A percentile compares a stretch with the other conserved stretches of the same genome.
Evolutionary conservation across 1,140 invertebrate genomes (phyloP).

Genomic region (Anastrepha ludens): DNA sequence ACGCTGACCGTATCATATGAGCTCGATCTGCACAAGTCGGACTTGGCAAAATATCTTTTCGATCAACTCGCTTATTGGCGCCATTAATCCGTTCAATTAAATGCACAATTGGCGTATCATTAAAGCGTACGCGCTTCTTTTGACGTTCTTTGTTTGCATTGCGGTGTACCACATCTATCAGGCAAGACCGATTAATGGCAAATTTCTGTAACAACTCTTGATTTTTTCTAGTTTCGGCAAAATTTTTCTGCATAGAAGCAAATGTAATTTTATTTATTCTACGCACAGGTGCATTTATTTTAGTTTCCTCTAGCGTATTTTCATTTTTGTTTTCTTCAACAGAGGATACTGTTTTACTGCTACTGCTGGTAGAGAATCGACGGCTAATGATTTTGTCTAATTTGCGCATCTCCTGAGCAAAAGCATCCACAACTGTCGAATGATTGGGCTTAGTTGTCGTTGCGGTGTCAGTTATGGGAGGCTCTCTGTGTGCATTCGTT

Average conservation of each 20-base stretch:
- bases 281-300: conserved; percentile 59
- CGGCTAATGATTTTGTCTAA: conserved; percentile 42
- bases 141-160: neutral
- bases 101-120: conserved; percentile 50
- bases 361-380: neutral
- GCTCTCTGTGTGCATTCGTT: conserved; percentile 15
- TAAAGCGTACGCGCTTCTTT: conserved; percentile 56
- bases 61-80: conserved; percentile 31
- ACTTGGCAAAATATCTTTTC: conserved; percentile 52
- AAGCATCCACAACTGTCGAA: conserved; percentile 57
- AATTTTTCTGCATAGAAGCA: conserved; percentile 64
- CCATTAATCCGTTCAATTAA: conserved; percentile 53
- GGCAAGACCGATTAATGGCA: neutral
- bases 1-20: neutral
- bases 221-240: conserved; percentile 50
- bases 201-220: conserved; percentile 46
- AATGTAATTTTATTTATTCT: conserved; percentile 66
- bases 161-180: neutral
- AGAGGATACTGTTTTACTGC: neutral
- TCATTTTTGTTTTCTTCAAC: neutral
- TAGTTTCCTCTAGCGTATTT: conserved; percentile 57
- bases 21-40: conserved; percentile 48
- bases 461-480: neutral
- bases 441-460: conserved; percentile 30
- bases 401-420: conserved; percentile 59